phyloP scores from a whole-genome alignment of 2,888 invertebrate species.

The Heteropelma amictum region DNA sequence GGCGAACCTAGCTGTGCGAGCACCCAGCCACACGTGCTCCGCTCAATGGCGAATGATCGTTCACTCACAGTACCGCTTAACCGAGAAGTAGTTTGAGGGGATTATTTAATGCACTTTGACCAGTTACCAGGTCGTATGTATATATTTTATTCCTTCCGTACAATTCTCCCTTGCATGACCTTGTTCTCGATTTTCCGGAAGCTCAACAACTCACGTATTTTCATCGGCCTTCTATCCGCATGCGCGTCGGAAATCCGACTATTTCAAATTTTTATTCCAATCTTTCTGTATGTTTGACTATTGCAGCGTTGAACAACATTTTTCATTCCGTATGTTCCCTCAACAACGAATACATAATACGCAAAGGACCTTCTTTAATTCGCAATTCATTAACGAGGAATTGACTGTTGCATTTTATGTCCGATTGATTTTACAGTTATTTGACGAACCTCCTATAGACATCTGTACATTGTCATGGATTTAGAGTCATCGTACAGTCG shows the following conservation, averaged over 20 bases:
- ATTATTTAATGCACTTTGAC: slow-evolving; percentile 1
- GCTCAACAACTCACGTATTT: not conserved
- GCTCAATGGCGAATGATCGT: slow-evolving; percentile 36
- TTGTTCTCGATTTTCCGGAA: not conserved
- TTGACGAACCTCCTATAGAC: too few relatives aligned
- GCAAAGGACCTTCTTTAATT: too few relatives aligned
- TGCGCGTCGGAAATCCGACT: not conserved
- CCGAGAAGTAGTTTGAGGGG: slow-evolving; percentile 14
- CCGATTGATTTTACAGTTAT: too few relatives aligned
- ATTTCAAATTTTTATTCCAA: not conserved
- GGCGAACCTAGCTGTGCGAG: not conserved
- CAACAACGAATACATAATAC: too few relatives aligned
- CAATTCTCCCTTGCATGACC: not conserved
- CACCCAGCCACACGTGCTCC: not conserved
- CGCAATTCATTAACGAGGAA: too few relatives aligned
- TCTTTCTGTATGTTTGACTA: too few relatives aligned
- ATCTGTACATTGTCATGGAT: too few relatives aligned
- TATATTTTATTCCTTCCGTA: not conserved
- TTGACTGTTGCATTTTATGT: too few relatives aligned
- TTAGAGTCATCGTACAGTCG: too few relatives aligned
- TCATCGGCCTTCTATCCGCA: not conserved
- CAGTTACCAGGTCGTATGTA: not conserved
- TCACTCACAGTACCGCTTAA: slow-evolving; percentile 28
- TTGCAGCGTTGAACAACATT: too few relatives aligned
- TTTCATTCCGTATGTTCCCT: too few relatives aligned